Evolutionary conservation across 2,888 invertebrate species (phyloP).

Genomic region (Papilio gigon): DNA sequence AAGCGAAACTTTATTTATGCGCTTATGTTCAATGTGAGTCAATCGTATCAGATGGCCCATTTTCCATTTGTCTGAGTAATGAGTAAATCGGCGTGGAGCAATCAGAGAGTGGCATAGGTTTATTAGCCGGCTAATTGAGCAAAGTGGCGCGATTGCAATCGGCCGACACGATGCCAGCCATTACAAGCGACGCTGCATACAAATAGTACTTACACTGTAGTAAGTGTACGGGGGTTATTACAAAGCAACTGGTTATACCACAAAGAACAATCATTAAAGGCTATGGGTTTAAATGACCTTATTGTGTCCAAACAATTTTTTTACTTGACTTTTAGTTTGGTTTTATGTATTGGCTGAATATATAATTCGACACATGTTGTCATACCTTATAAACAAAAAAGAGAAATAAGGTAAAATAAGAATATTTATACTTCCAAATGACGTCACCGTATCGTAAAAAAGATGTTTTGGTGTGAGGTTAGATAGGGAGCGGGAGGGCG

Average conservation of each 20-base stretch:
- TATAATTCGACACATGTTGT: not conserved
- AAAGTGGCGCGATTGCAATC: conserved; percentile 32
- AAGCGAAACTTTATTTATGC: not conserved
- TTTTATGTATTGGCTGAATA: too few species aligned
- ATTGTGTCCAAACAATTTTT: not conserved
- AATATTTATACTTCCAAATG: not conserved
- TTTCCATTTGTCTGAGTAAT: conserved; percentile 32
- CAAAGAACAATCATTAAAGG: not conserved
- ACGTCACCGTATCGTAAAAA: conserved; percentile 12
- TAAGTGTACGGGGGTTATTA: not conserved
- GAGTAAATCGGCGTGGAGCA: conserved; percentile 27
- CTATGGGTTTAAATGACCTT: not conserved
- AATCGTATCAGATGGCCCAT: conserved; percentile 24
- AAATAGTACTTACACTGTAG: not conserved
- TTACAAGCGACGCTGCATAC: conserved; percentile 19
- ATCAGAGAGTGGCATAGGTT: conserved; percentile 34
- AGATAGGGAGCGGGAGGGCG: not conserved
- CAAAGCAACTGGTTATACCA: not conserved
- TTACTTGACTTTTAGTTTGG: too few species aligned
- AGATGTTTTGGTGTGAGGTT: not conserved
- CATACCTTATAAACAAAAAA: not conserved
- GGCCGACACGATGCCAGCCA: conserved; percentile 19
- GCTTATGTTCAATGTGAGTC: not conserved
- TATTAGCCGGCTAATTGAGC: conserved; percentile 34
- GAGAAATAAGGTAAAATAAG: not conserved